Percentiles rank a stretch among this genome's conserved stretches.
phyloP scores from a whole-genome alignment of 2,113 vertebrate genomes.

The Ictalurus punctatus region DNA sequence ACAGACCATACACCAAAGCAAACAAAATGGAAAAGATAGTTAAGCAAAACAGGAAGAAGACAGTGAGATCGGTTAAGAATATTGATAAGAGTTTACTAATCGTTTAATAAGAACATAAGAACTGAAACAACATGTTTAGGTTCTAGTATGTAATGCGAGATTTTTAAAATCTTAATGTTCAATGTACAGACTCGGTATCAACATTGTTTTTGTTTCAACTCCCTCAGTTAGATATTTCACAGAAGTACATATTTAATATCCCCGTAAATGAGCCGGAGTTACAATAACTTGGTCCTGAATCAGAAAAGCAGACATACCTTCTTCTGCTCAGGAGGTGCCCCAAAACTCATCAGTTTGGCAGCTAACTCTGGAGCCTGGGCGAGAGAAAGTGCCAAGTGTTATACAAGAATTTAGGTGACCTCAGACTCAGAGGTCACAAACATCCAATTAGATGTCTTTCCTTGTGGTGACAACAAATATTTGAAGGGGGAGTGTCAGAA shows the following conservation, averaged over 20 bases:
- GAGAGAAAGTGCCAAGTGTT: slow-evolving; percentile 70
- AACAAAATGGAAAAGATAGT: slow-evolving; percentile 8
- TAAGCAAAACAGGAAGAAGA: not conserved
- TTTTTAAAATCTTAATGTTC: not conserved
- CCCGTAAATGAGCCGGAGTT: not conserved
- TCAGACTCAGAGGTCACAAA: slow-evolving; percentile 56
- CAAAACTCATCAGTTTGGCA: slow-evolving; percentile 75
- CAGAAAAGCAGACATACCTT: slow-evolving; percentile 67
- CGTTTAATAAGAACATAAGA: not conserved
- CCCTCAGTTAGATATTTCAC: not conserved
- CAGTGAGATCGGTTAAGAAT: not conserved
- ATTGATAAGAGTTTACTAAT: not conserved
- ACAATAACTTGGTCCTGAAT: slow-evolving; percentile 35
- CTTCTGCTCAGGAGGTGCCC: slow-evolving; percentile 69
- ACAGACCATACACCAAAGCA: not conserved
- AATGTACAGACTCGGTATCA: not conserved
- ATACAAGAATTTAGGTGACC: slow-evolving; percentile 63
- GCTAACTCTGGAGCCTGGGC: slow-evolving; percentile 68
- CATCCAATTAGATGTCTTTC: slow-evolving; percentile 48
- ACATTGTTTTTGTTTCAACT: not conserved
- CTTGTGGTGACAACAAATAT: not conserved
- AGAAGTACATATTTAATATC: not conserved
- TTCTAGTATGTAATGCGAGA: not conserved
- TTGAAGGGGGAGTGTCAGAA: not conserved
- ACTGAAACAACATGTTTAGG: not conserved